Conservation (phyloP, 2,797 vertebrate species). For the Megalops cyprinoides region DNA sequence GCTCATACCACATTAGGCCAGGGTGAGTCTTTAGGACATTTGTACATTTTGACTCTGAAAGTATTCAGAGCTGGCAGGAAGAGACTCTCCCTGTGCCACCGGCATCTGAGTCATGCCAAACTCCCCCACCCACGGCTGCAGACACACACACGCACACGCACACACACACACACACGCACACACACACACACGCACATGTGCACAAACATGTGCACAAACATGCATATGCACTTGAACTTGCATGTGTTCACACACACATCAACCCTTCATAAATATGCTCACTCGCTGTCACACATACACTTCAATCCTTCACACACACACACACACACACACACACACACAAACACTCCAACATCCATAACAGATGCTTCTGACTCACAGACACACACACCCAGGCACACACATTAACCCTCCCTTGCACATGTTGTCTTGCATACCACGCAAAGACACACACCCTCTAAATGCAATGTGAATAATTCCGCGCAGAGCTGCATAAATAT, state of each 20-base stretch:
- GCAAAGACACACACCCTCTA: background rate
- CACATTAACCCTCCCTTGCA: background rate
- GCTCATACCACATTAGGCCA: conserved; percentile 49
- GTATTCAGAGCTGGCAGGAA: conserved; percentile 74
- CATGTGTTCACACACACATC: conserved; percentile 34
- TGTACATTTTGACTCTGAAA: conserved; percentile 65
- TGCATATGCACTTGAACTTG: no score
- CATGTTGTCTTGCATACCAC: background rate
- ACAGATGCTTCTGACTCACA: background rate
- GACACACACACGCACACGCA: conserved; percentile 24
- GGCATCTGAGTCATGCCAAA: conserved; percentile 68
- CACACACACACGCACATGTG: background rate
- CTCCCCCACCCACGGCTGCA: conserved; percentile 4
- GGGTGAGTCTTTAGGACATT: conserved; percentile 59
- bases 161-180: conserved; percentile 49
- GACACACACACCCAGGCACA: background rate
- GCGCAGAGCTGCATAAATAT: background rate
- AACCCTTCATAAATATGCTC: background rate
- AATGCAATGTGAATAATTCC: background rate
- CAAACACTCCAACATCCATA: background rate
- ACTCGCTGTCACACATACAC: background rate
- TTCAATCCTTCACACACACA: conserved; percentile 18
- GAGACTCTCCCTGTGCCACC: conserved; percentile 67
- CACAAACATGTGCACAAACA: no score
- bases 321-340: background rate